phyloP scores from a whole-genome alignment of 2,888 invertebrate species.

The Cephus runcator region DNA sequence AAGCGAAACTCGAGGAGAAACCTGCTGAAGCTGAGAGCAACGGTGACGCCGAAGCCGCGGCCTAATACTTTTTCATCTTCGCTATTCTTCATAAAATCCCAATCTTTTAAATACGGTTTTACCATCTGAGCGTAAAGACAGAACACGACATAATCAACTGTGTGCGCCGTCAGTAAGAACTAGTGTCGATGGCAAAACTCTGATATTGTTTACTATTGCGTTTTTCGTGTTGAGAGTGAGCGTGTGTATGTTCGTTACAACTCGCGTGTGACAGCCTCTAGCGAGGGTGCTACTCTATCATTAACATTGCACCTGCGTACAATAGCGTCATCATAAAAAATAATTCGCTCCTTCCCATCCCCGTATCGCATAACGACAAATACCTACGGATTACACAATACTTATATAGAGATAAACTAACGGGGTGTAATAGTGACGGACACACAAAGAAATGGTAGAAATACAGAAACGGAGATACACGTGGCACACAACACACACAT shows the following conservation, averaged over 20 bases:
- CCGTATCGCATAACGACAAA: neutral
- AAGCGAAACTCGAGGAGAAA: conserved; percentile 76
- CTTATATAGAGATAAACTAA: neutral
- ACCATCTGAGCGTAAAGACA: conserved; percentile 45
- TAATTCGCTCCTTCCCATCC: neutral
- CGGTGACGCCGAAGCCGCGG: conserved; percentile 67
- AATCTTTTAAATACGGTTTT: conserved; percentile 52
- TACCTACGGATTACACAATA: neutral
- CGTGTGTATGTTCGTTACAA: conserved; percentile 36
- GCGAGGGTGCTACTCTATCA: conserved; percentile 25
- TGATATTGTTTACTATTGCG: conserved; percentile 34
- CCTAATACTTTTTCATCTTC: conserved; percentile 42
- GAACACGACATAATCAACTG: conserved; percentile 46
- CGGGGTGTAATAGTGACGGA: conserved; percentile 8
- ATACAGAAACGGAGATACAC: neutral
- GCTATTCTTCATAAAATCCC: conserved; percentile 37
- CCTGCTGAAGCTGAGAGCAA: conserved; percentile 70
- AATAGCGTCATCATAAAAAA: neutral
- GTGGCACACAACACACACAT: conserved; percentile 9
- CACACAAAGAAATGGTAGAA: conserved; percentile 15
- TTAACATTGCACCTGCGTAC: conserved; percentile 23
- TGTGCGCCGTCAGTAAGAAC: conserved; percentile 35
- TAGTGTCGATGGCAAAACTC: conserved; percentile 32
- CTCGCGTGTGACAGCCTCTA: conserved; percentile 24
- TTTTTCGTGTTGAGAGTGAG: conserved; percentile 37